These are phyloP conservation scores for Eupithecia vulgata DNA, from an alignment of 2,888 invertebrate genomes.

Conservation along the genomic window DNA sequence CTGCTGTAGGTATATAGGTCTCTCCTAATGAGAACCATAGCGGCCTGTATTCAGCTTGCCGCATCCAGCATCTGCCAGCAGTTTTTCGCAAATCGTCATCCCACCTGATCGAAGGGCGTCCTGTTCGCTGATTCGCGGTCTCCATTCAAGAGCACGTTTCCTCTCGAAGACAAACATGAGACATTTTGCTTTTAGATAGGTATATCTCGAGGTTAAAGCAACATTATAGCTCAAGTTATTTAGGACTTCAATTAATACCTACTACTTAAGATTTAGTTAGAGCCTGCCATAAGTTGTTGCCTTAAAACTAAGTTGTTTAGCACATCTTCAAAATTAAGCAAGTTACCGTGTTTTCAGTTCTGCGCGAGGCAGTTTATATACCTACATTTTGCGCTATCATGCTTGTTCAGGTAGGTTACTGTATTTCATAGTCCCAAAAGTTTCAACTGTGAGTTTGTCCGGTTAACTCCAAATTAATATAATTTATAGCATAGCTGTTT, in stretches of 20 bases:
- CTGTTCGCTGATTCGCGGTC: too few relatives aligned
- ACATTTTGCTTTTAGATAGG: too few relatives aligned
- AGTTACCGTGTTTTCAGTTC: not conserved
- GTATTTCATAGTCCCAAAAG: not conserved
- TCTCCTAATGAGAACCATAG: too few relatives aligned
- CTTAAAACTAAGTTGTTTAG: conserved; percentile 2
- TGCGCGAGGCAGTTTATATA: not conserved
- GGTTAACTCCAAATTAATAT: not conserved
- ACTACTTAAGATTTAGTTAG: not conserved
- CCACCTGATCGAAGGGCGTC: too few relatives aligned
- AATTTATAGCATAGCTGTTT: not conserved
- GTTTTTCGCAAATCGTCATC: too few relatives aligned
- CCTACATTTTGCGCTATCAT: not conserved
- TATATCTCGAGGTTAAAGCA: not conserved
- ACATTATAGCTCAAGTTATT: not conserved
- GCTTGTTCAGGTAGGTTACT: conserved; percentile 6
- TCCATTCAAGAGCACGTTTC: too few relatives aligned
- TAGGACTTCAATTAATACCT: not conserved
- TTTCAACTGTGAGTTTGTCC: not conserved
- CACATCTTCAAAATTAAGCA: conserved; percentile 5
- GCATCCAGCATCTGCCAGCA: too few relatives aligned
- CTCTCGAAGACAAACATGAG: too few relatives aligned
- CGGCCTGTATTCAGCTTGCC: too few relatives aligned
- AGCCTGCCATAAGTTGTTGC: not conserved
- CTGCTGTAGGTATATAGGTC: too few relatives aligned